Base-by-base conservation (phyloP, 2,888 invertebrate genomes). In the Hypselothyrea guttata region DNA sequence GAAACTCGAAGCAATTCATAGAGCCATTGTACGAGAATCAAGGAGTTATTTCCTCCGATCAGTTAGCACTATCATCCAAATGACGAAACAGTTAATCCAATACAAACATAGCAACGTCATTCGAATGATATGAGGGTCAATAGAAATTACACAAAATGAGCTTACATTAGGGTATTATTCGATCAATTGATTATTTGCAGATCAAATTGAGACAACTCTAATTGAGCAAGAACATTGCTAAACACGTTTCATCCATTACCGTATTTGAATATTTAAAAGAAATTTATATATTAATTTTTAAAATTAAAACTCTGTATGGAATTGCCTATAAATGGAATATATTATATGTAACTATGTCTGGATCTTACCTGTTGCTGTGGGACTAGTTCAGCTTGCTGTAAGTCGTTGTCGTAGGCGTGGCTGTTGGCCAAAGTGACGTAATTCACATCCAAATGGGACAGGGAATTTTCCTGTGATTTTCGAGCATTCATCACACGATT, bases 381-480 rank as follows among this genome's bases (percentile, higher is more conserved):
- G 45, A 51, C 42, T 37, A 49, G 67, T 38, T 74, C 55, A 8
- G 72, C 86, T 66, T 87, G 73, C 68, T 88, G 88, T 61, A 88
- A 75, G 49, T 76, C 61, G 69, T 86, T 84, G 64, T 88, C 88
- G 71, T 85, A 87, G 81, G 78, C 86, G 86, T 86, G 84, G 57
- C 57, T 73, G 30, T 62, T 52, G 22, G 60, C 51, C 48, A 55
- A 34, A 61, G 59, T 81, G 70, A 77, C 71, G 75, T 74, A 81
- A 75, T 75, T 86, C 68, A 87, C 88, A 86, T 89, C 88, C 89
- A 89, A 86, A 71, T 88, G 89, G 85, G 89, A 87, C 76, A 86
- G 78, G 75, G 87, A 87, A 84, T 87, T 86, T 74, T 86, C 87
- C 79, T 79, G 84, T 59, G 87, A 75, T 82, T 88, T 81, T 77